These are phyloP conservation scores for Bugula neritina DNA, from an alignment of 2,888 invertebrate species.

Conservation along the genomic window DNA sequence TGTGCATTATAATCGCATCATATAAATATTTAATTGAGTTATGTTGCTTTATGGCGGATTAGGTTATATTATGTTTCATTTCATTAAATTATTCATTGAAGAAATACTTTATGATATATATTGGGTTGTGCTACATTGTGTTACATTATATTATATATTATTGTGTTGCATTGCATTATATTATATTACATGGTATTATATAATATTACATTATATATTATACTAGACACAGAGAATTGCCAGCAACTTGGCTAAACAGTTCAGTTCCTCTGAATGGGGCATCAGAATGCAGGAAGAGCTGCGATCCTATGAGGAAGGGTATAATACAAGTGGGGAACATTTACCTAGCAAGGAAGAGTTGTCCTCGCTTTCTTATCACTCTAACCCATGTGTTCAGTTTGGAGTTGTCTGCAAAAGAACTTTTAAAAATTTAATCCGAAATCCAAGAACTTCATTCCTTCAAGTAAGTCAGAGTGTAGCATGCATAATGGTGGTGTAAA, in stretches of 20 bases:
- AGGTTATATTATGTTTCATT: too few relatives aligned
- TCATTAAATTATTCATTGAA: too few relatives aligned
- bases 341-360: background rate
- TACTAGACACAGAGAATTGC: background rate
- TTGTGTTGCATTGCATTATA: too few relatives aligned
- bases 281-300: background rate
- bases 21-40: too few relatives aligned
- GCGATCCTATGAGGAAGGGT: background rate
- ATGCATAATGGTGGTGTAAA: too few relatives aligned
- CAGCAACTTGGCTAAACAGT: background rate
- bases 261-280: constrained; percentile 5
- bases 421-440: constrained; percentile 44
- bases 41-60: too few relatives aligned
- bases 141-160: too few relatives aligned
- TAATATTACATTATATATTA: too few relatives aligned
- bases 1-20: too few relatives aligned
- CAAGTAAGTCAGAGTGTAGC: constrained; percentile 37
- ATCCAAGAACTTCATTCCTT: constrained; percentile 46
- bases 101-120: too few relatives aligned
- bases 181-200: too few relatives aligned
- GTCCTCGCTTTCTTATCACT: background rate
- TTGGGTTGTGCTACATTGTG: too few relatives aligned
- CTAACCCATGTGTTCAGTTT: constrained; percentile 36
- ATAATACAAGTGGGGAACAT: background rate
- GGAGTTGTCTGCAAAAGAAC: constrained; percentile 41